Percentiles rank a stretch among this genome's conserved stretches.
These are phyloP conservation scores for Oreotrochilus melanogaster DNA, from an alignment of 2,113 vertebrate genomes.

Conservation along the genomic window DNA sequence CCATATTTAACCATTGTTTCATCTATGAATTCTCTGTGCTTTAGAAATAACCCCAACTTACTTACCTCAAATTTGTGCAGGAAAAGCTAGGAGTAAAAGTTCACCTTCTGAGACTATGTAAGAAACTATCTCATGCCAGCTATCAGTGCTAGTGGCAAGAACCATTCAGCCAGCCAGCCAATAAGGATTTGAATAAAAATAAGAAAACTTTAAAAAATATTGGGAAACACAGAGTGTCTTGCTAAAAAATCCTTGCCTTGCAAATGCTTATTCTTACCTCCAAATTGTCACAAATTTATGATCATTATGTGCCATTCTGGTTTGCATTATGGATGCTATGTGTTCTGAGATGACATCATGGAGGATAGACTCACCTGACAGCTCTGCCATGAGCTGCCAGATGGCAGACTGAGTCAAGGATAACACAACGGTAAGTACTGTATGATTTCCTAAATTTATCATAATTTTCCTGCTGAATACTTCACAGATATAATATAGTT, in stretches of 20 bases:
- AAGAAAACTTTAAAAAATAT: not conserved
- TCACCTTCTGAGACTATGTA: not conserved
- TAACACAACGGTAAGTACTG: not conserved
- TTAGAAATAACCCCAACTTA: not conserved
- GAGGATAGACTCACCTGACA: not conserved
- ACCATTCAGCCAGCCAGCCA: not conserved
- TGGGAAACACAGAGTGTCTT: not conserved
- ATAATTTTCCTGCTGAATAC: not conserved
- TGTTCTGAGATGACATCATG: not conserved
- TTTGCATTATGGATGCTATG: not conserved
- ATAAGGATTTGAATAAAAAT: not conserved
- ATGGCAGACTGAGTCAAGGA: not conserved
- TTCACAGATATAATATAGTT: not conserved
- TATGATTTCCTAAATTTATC: not conserved
- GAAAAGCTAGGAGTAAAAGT: not conserved
- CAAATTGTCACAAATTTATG: not conserved
- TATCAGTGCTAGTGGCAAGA: not conserved
- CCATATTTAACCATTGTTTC: not conserved
- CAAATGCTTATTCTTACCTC: not conserved
- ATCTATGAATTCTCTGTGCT: not conserved
- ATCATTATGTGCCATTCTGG: not conserved
- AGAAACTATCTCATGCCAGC: not conserved
- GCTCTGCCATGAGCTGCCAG: not conserved
- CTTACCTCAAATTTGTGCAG: not conserved
- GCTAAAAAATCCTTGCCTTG: not conserved